A percentile compares a stretch with the other conserved stretches of the same genome.
Conservation (phyloP, 1,140 invertebrate genomes). For the Heliothis subflexa region DNA sequence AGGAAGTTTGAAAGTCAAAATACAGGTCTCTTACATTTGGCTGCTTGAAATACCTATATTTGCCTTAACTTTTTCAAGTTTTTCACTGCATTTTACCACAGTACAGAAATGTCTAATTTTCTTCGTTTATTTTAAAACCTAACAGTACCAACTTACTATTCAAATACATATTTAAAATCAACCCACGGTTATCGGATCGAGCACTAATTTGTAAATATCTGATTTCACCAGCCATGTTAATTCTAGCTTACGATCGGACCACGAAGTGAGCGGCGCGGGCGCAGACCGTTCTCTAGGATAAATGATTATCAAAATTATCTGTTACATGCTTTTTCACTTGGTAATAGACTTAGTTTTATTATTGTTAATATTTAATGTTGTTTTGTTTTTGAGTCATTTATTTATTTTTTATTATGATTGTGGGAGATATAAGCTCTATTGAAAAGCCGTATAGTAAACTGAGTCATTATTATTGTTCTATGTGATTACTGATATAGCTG, state of each 20-base stretch:
- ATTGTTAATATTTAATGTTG: too few relatives aligned
- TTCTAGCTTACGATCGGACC: neutral
- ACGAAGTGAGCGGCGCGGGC: constrained; percentile 2
- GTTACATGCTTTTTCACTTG: constrained; percentile 6
- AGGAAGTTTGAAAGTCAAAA: too few relatives aligned
- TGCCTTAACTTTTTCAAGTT: too few relatives aligned
- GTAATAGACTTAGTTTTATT: neutral
- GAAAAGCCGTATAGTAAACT: too few relatives aligned
- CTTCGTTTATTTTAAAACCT: neutral
- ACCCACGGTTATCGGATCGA: constrained; percentile 10
- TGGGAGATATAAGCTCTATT: too few relatives aligned
- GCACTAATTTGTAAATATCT: constrained; percentile 26
- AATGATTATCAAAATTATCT: neutral
- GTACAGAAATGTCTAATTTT: too few relatives aligned
- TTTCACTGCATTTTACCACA: neutral
- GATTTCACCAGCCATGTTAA: constrained; percentile 2
- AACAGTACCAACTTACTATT: neutral
- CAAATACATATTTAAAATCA: neutral
- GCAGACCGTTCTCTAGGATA: neutral
- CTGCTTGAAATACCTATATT: too few relatives aligned
- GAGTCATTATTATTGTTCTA: too few relatives aligned
- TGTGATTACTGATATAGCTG: too few relatives aligned
- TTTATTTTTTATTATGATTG: too few relatives aligned
- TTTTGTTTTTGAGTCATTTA: too few relatives aligned
- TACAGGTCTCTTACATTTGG: too few relatives aligned